Percentiles rank a stretch among this genome's conserved stretches.
Evolutionary conservation across 2,888 invertebrate genomes (phyloP).

Genomic region (Drosophila monieri): DNA sequence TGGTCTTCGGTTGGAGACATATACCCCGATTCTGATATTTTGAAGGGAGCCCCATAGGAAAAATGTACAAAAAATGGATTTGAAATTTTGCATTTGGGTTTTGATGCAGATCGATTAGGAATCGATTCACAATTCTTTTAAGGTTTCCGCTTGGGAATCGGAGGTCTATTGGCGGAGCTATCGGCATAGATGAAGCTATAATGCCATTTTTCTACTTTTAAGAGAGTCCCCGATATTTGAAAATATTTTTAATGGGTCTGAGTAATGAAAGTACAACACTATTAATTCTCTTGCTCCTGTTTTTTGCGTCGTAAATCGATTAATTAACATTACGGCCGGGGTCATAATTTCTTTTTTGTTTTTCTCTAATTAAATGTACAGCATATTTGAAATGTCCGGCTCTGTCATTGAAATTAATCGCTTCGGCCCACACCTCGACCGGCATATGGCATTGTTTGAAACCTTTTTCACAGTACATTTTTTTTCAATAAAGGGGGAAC

Average conservation of each 20-base stretch:
- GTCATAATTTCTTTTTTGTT: background rate
- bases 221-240: background rate
- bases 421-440: constrained; percentile 5
- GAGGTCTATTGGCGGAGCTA: too few species aligned
- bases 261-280: constrained; percentile 17
- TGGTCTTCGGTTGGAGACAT: too few species aligned
- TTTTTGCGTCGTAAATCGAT: constrained; percentile 38
- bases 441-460: constrained; percentile 5
- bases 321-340: constrained; percentile 32
- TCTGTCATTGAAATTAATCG: constrained; percentile 45
- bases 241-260: constrained; percentile 6
- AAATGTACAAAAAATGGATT: too few species aligned
- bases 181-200: too few species aligned
- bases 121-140: too few species aligned
- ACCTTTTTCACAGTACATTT: constrained; percentile 12
- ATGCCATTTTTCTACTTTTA: too few species aligned
- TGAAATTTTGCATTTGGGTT: too few species aligned
- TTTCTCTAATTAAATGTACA: constrained; percentile 48
- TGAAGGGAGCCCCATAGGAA: too few species aligned
- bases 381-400: constrained; percentile 47
- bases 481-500: background rate
- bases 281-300: constrained; percentile 8
- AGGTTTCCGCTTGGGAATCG: too few species aligned
- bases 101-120: too few species aligned
- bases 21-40: too few species aligned